Conservation (phyloP, 35 echinoderm and acorn worm genomes). For the Diadema setosum region DNA sequence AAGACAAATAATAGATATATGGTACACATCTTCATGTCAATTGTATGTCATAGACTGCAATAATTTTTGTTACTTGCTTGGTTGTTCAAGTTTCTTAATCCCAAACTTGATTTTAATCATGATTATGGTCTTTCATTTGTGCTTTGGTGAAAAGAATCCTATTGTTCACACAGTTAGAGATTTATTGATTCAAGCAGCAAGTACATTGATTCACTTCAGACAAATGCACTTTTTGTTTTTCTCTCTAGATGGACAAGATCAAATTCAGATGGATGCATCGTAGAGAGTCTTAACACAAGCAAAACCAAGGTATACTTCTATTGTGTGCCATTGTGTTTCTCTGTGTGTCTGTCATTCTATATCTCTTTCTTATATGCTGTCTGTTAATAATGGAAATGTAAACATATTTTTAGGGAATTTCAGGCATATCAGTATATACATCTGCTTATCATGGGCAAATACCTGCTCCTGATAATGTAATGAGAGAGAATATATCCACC, state of each 20-base stretch:
- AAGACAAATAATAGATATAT: too few relatives aligned
- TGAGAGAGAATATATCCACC: too few relatives aligned
- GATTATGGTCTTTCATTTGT: neutral
- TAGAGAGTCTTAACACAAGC: constrained; percentile 76
- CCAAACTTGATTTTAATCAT: neutral
- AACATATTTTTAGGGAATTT: too few relatives aligned
- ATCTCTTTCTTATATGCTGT: too few relatives aligned
- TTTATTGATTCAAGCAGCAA: neutral
- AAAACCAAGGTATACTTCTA: constrained; percentile 76
- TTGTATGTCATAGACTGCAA: too few relatives aligned
- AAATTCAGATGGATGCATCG: constrained; percentile 86
- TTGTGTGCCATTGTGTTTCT: too few relatives aligned
- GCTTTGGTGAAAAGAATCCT: neutral
- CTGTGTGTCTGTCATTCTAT: too few relatives aligned
- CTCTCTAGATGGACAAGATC: constrained; percentile 48
- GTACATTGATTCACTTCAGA: neutral
- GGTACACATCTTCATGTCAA: too few relatives aligned
- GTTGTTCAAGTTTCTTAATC: neutral
- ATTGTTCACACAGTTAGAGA: neutral
- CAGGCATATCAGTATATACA: too few relatives aligned
- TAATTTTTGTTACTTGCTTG: neutral
- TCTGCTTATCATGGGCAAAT: too few relatives aligned
- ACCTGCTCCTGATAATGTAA: too few relatives aligned
- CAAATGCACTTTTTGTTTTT: neutral
- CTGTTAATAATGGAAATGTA: too few relatives aligned